Percentiles rank a stretch among this genome's conserved stretches.
Conservation (phyloP, 2,888 invertebrate genomes). For the Nematopogon swammerdamellus region DNA sequence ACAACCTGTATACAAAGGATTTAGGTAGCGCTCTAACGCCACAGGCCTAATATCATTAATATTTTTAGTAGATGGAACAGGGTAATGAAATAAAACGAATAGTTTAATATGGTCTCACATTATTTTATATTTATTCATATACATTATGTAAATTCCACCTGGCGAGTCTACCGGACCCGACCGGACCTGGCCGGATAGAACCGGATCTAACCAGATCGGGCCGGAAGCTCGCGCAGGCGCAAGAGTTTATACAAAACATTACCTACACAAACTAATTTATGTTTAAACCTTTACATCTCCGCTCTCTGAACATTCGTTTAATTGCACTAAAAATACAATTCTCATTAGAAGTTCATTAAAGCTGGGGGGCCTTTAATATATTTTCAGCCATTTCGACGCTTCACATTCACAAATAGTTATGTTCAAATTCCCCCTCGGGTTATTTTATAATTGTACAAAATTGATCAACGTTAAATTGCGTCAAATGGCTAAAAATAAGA, state of each 20-base stretch:
- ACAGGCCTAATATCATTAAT: too few relatives aligned
- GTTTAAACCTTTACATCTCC: not conserved
- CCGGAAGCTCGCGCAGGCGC: too few relatives aligned
- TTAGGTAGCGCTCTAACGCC: too few relatives aligned
- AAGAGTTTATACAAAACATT: constrained; percentile 45
- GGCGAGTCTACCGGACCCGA: constrained; percentile 55
- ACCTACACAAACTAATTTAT: not conserved
- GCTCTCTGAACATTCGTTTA: constrained; percentile 14
- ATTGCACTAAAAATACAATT: constrained; percentile 37
- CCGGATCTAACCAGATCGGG: too few relatives aligned
- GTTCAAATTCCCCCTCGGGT: too few relatives aligned
- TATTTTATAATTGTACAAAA: too few relatives aligned
- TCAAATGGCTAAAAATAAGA: not conserved
- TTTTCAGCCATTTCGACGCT: not conserved
- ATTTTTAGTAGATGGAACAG: too few relatives aligned
- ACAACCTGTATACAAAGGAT: too few relatives aligned
- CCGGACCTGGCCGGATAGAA: too few relatives aligned
- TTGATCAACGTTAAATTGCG: not conserved
- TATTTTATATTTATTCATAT: constrained; percentile 57
- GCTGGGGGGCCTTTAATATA: constrained; percentile 21
- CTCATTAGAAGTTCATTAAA: constrained; percentile 20
- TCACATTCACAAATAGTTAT: not conserved
- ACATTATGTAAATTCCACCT: constrained; percentile 50
- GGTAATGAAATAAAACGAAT: not conserved
- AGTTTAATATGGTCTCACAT: constrained; percentile 42